Base-by-base conservation (phyloP, 1,140 invertebrate species). In the Episyrphus balteatus region DNA sequence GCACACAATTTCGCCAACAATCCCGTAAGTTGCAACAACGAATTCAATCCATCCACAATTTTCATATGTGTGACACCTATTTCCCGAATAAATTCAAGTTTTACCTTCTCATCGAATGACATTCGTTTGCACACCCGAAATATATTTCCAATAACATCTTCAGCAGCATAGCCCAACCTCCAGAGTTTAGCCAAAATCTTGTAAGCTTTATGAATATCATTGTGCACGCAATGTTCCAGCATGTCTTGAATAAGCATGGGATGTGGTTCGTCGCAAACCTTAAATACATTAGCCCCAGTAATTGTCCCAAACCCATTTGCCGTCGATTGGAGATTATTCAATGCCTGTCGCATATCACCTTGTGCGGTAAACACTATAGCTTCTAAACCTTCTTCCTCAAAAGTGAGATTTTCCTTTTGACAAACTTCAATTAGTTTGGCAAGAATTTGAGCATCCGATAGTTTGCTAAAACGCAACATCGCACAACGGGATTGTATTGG, bases 211-310 rank as follows among this genome's bases (percentile, higher is more conserved):
- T 85, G 82, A 51, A 98, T 85, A 52, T 97, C 82, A 34, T 83
- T 82, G 42, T 83, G 69, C 0, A 76, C 72, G 71, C 93, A 99
- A 58, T 81, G 76, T 47, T 88, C 78, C 42, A 99, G 71, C 92
- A 99, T 98, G 53, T 87, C 81, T 69, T 88, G 87, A 10, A 99
- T 82, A 1, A 95, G 64, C 50, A 96, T 73, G 8, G 97, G 97
- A 77, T 99, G 94, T 0, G 97, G 96, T 68, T 99, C 95, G 73
- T 99, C 97, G 68, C 97, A 99, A 13, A 99, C 94, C 77, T 98
- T 99, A 61, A 98, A 99, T n/a, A 99, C 96, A 80, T 98, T 95
- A 60, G 92, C 85, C 50, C 83, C 82, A 53, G 84, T 94, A 2
- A 99, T 83, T 61, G 87, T 81, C 6, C 83, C 84, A 76, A 97